Evolutionary conservation across 2,113 vertebrate species (phyloP), one percentile per base, ranked within the genome.

Genomic region (Cyprinodon tularosa): DNA sequence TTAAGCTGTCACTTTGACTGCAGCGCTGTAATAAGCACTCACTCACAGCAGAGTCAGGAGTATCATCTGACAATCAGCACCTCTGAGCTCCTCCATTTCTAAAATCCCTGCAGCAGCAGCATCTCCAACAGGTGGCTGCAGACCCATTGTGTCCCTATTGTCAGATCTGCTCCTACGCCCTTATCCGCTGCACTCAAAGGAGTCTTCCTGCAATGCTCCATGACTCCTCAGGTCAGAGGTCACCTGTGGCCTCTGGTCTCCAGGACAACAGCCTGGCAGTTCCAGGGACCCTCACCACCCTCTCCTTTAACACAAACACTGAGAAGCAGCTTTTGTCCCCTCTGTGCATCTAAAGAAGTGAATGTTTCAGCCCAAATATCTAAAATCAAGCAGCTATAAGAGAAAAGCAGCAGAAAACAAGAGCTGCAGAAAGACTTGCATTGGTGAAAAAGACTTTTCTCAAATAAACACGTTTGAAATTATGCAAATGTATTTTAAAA

Each of bases 201-300:
- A 65, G 66, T 62, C 78, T 62, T 72, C 78, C 68, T 76, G 81
- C 76, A 82, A 82, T 22, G 64, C 77, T 84, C 82, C 83, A 61
- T 69, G 74, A 80, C 77, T 83, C 82, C 72, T 69, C 59, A 77
- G 88, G 90, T 91, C 92, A 94, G 85, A 90, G 93, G 92, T 93
- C 90, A 89, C 87, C 79, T 85, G 85, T 83, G 92, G 91, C 91
- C 93, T 90, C 93, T 74, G 86, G 94, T 95, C 82, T 89, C 94
- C 93, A 93, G 2, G 93, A 91, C 91, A 74, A 95, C 94, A 80
- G 88, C 59, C 82, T 76, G 72, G 83, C 72, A 86, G 79, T 89
- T 88, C 89, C 88, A 80, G 87, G 86, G 63, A 84, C 72, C 72
- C 78, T 64, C 44, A 13, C 53, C 12, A 4, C 68, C 37, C 45